Percentiles rank a stretch among this genome's conserved stretches.
phyloP scores from a whole-genome alignment of 2,113 vertebrate species.

The Pundamilia nyererei region DNA sequence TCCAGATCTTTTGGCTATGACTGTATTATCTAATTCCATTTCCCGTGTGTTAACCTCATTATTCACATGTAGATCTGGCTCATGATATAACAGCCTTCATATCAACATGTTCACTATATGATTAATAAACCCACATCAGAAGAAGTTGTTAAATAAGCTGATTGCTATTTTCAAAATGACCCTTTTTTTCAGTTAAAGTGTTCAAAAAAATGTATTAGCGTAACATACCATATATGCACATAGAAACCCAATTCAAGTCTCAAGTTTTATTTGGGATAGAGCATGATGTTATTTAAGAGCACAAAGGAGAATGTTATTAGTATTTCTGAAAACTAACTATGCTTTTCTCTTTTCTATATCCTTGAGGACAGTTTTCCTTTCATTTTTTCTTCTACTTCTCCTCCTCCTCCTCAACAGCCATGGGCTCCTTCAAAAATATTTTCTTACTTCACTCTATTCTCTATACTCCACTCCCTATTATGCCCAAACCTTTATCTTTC shows the following conservation, averaged over 20 bases:
- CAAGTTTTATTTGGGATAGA: not conserved
- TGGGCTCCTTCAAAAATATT: slow-evolving; percentile 10
- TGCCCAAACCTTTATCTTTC: not conserved
- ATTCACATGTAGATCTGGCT: not conserved
- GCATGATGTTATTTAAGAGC: not conserved
- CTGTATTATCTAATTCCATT: not conserved
- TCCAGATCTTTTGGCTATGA: not conserved
- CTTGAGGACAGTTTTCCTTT: slow-evolving; percentile 11
- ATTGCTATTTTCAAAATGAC: not conserved
- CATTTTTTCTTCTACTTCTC: not conserved
- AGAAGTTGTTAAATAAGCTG: not conserved
- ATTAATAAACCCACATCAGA: not conserved
- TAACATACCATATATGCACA: not conserved
- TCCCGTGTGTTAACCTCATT: not conserved
- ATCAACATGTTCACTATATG: not conserved
- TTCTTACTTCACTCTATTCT: slow-evolving; percentile 11
- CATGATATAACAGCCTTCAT: not conserved
- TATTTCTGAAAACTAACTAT: not conserved
- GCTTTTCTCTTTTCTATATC: not conserved
- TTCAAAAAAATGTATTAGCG: not conserved
- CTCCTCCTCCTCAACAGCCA: not conserved
- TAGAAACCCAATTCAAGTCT: not conserved
- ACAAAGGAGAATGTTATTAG: not conserved
- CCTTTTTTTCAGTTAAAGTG: not conserved
- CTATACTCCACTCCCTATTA: not conserved